Evolutionary conservation across 1,140 invertebrate genomes (phyloP), one percentile per base, ranked within the genome.

Genomic region (Philopotamus ludificatus): DNA sequence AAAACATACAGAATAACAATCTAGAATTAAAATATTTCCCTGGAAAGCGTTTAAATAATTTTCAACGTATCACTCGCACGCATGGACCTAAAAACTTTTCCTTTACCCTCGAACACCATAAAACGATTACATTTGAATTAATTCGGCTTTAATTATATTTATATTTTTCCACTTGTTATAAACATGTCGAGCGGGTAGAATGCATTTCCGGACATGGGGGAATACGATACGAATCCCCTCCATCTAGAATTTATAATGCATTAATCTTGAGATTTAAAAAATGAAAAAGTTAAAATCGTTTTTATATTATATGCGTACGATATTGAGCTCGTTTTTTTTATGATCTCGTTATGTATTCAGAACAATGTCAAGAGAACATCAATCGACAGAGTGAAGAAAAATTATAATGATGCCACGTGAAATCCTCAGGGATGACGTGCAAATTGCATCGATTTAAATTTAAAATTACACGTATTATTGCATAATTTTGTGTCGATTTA

Each of bases 151-250:
- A 68, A 68, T 68, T 68, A 68, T 64, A 64, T 68, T 68, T 61
- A 63, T 68, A 63, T 47, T 63, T 65, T 68, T 64, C 59, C 66
- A 65, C 55, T 64, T 60, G 61, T 59, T 67, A 61, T 67, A 68
- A 68, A 68, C 66, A 68, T 68, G 66, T 68, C 66, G 49, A 61
- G 62, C 18, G 60, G 61, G 55, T 28, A 34, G 57, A 59, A 61
- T 64, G 47, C 50, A 57, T 60, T 64, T 68, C 66, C 66, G 61
- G 66, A 34, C 15, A 12, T 34, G 28, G 7, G 26, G 51, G 58
- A 53, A 28, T 22, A 16, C 41, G 34, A 25, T 53, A 50, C 20
- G 21, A 47, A 7, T 23, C 58, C 58, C 10, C 39, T 20, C 59
- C 23, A 22, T 51, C 12, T 59, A 41, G n/a, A n/a, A 42, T 59